Evolutionary conservation across 2,113 vertebrate genomes (phyloP), one percentile per base, ranked within the genome.

Genomic region (Eubucco bourcierii): DNA sequence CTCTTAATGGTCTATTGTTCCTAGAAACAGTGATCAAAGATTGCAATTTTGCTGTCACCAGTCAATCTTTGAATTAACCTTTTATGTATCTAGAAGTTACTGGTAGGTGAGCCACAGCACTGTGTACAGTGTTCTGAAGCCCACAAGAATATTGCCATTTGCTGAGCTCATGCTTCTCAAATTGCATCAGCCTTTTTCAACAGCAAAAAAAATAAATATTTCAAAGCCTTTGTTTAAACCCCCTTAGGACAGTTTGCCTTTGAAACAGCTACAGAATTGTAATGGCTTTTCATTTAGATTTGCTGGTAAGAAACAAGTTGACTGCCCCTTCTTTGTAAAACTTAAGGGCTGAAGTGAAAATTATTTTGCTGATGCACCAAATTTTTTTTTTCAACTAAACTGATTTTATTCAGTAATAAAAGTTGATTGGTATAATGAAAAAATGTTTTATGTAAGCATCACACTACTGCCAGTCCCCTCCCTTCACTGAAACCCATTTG

Each of bases 331-430:
- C 85, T 87, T 88, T 77, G 59, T 65, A 71, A 92, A 90, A 90
- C 71, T 90, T 95, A 74, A 76, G 85, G 60, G 17, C 72, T 87
- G 58, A 93, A 90, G 7, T 80, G 76, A 75, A 95, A 84, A 87
- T 85, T 74, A 71, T 91, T 91, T 95, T 94, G 80, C 93, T 92
- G 95, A 95, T 47, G 33, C 70, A 85, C 37, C 46, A 91, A 90
- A 84, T 78, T 66, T 11, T 50, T 79, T 90, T 90, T 81, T 78
- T 64, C 24, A 60, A 72, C 52, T 52, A 33, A 91, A 73, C 87
- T 78, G 91, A 87, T 79, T 94, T 90, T 89, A 55, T 80, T 95
- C 2, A 15, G 80, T 90, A 95, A 87, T 95, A 94, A 96, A 96
- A 96, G 75, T 65, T 81, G 80, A 78, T 91, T 88, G 71, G 80